Conservation (phyloP, 2,888 invertebrate species). For the Incurvaria masculella region DNA sequence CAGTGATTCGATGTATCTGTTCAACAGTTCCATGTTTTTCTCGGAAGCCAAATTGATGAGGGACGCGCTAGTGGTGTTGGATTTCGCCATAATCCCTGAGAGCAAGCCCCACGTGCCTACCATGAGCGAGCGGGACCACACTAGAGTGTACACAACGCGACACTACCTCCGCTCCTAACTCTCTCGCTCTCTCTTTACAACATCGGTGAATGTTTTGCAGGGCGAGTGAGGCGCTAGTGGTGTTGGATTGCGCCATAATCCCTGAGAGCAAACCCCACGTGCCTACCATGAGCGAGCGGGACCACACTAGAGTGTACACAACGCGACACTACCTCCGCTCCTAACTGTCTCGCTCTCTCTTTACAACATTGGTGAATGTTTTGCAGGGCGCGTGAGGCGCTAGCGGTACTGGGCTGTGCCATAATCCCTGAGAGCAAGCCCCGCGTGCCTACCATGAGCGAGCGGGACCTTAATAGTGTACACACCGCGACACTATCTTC, state of each 20-base stretch:
- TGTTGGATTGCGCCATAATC: conserved; percentile 54
- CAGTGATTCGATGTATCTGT: too few species aligned
- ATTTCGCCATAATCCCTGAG: conserved; percentile 55
- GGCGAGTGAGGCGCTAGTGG: conserved; percentile 41
- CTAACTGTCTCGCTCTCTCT: background rate
- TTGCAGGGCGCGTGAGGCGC: conserved; percentile 32
- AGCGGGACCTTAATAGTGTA: conserved; percentile 48
- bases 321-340: conserved; percentile 23
- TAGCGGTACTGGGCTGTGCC: conserved; percentile 54
- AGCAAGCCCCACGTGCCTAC: conserved; percentile 55
- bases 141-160: conserved; percentile 28
- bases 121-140: conserved; percentile 57
- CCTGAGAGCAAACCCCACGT: conserved; percentile 56
- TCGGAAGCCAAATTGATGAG: too few species aligned
- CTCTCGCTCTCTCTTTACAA: too few species aligned
- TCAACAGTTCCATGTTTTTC: too few species aligned
- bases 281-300: conserved; percentile 57
- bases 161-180: conserved; percentile 19
- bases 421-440: conserved; percentile 57
- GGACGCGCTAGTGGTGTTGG: conserved; percentile 48
- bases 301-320: conserved; percentile 39
- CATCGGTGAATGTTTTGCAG: conserved; percentile 17
- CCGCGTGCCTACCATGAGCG: conserved; percentile 55
- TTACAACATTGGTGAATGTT: background rate
- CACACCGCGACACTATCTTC: conserved; percentile 26